phyloP scores from a whole-genome alignment of 2,888 invertebrate genomes.

The Arrhopalites spinosus region DNA sequence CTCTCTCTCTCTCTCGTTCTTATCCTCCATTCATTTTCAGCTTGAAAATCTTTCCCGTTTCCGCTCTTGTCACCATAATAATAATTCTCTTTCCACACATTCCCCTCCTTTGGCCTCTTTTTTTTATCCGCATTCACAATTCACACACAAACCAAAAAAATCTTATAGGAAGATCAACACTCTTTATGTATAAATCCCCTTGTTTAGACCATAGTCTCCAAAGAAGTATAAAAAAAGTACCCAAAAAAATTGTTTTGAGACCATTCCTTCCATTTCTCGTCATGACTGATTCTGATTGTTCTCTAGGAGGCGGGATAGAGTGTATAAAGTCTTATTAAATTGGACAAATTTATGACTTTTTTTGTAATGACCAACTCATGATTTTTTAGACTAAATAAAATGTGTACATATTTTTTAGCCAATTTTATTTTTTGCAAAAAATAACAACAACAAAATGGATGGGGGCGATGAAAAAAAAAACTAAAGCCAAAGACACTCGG shows the following conservation, averaged over 20 bases:
- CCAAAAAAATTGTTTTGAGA: too few species aligned
- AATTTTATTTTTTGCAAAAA: too few species aligned
- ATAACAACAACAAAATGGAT: too few species aligned
- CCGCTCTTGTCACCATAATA: constrained; percentile 34
- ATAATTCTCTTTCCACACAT: constrained; percentile 26
- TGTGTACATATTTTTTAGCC: too few species aligned
- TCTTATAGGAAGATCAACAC: too few species aligned
- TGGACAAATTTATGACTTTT: constrained; percentile 1
- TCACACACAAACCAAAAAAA: not conserved
- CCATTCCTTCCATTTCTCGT: not conserved
- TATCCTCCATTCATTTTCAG: constrained; percentile 25
- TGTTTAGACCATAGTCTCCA: too few species aligned
- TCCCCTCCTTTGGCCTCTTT: not conserved
- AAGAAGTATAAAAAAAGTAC: too few species aligned
- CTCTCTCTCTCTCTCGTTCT: constrained; percentile 9
- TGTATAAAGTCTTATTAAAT: not conserved
- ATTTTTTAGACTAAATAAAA: too few species aligned
- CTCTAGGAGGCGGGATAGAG: too few species aligned
- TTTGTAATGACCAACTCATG: not conserved
- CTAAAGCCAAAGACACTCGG: too few species aligned
- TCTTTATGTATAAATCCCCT: too few species aligned
- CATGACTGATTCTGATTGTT: not conserved
- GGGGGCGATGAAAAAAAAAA: too few species aligned
- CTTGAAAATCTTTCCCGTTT: constrained; percentile 18
- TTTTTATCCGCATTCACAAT: not conserved